These are phyloP conservation scores for Folsomia candida DNA, from an alignment of 2,888 invertebrate species.

Conservation along the genomic window DNA sequence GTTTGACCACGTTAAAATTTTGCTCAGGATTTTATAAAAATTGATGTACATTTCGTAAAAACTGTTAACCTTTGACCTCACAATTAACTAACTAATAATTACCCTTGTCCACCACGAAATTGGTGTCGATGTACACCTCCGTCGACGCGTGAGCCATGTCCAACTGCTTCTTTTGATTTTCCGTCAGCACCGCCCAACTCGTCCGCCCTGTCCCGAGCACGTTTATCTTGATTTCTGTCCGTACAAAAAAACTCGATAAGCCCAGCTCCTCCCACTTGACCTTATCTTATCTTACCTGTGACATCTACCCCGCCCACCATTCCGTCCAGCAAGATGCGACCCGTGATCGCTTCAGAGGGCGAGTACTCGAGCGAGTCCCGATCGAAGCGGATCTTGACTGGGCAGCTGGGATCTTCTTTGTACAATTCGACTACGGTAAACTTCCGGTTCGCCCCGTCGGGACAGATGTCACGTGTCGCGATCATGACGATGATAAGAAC, in stretches of 20 bases:
- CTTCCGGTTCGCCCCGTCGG: background rate
- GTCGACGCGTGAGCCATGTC: background rate
- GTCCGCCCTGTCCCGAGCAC: background rate
- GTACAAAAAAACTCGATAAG: background rate
- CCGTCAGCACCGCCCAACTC: background rate
- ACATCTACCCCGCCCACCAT: background rate
- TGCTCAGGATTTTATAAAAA: too few relatives aligned
- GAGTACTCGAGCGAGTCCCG: background rate
- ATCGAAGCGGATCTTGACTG: background rate
- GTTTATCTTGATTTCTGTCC: background rate
- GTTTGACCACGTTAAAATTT: too few relatives aligned
- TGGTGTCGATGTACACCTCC: background rate
- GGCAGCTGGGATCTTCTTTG: background rate
- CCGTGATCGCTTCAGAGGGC: background rate
- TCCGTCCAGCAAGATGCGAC: background rate
- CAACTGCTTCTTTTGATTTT: background rate
- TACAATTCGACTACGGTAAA: background rate
- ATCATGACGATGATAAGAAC: too few relatives aligned
- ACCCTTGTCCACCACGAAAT: background rate
- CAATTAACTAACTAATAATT: too few relatives aligned
- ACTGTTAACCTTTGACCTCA: too few relatives aligned
- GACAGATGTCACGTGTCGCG: too few relatives aligned
- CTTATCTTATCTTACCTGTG: too few relatives aligned
- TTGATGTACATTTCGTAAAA: too few relatives aligned
- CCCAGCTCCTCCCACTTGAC: too few relatives aligned